A percentile compares a stretch with the other conserved stretches of the same genome.
Conservation (phyloP, 2,888 invertebrate genomes). For the Pharmacophagus antenor region DNA sequence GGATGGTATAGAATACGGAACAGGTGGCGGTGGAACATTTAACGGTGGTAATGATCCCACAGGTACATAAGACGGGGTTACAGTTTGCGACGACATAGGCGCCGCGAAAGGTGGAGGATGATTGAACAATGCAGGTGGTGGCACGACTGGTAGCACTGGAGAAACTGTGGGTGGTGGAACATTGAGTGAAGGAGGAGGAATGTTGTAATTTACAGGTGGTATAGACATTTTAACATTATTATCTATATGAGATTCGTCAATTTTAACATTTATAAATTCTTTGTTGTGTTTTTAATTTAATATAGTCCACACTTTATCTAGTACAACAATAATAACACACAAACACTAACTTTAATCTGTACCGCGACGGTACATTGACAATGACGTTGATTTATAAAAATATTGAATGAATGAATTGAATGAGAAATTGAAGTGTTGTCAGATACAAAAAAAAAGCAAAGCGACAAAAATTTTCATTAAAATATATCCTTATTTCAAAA, state of each 20-base stretch:
- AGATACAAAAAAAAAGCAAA: too few species aligned
- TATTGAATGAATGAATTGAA: too few species aligned
- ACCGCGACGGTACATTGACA: too few species aligned
- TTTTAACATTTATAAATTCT: neutral
- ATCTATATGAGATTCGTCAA: neutral
- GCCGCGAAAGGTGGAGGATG: conserved; percentile 43
- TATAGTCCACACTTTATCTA: too few species aligned
- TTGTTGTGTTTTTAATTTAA: neutral
- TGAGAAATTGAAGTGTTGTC: too few species aligned
- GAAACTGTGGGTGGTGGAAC: conserved; percentile 37
- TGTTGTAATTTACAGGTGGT: conserved; percentile 56
- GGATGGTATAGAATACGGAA: conserved; percentile 34
- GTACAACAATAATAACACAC: too few species aligned
- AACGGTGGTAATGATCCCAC: conserved; percentile 34
- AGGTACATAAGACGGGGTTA: conserved; percentile 39
- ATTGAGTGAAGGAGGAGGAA: conserved; percentile 56
- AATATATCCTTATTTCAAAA: too few species aligned
- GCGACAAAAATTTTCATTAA: too few species aligned
- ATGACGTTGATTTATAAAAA: too few species aligned
- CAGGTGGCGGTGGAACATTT: conserved; percentile 42
- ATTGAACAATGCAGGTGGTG: conserved; percentile 42
- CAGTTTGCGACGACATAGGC: conserved; percentile 34
- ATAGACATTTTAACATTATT: conserved; percentile 50
- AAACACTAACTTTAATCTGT: too few species aligned
- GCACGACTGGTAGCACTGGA: conserved; percentile 33